Base-by-base conservation (phyloP, 2,888 invertebrate species). In the Oscheius sp. region DNA sequence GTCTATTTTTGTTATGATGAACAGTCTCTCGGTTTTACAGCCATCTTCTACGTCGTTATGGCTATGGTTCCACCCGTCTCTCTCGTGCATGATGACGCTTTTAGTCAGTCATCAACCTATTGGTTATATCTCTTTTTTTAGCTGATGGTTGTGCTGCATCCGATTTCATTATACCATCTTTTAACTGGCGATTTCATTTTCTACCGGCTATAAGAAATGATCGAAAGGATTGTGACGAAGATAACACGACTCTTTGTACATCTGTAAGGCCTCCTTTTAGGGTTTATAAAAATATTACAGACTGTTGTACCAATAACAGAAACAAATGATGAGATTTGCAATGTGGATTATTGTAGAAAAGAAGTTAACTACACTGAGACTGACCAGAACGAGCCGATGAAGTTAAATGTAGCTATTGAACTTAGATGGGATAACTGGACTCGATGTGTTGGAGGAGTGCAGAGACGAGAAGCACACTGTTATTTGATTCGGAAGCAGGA, bases 1-100 rank as follows among this genome's bases (percentile, higher is more conserved):
- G 74, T 76, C 14, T 76, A 76, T 36, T 76, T 76, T 54, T 76
- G 76, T 33, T 74, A 70, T 45, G 76, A 76, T 57, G 69, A 68
- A 8, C 38, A 65, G n/a, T 76, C 76, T 17, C 63, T 56, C 36
- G 70, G 69, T 8, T 61, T 69, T 9, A 72, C 74, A 3, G n/a
- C 32, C 22, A 30, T 71, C 17, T 76, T 74, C 45, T 72, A 68
- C 41, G 69, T 76, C 24, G 57, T 76, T 1, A 67, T 59, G 57
- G 72, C 74, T 20, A 76, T 76, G 72, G 30, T 71, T 26, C 76
- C 76, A 3, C 73, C 76, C 2, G 66, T 70, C 20, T 57, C 54
- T 12, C 47, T 62, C 22, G 20, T 28, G 1, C 28, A 38, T 1
- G 44, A 68, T n/a, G n/a, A 61, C 20, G 67, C 59, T 20, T 59